Evolutionary conservation across 2,888 invertebrate species (phyloP).

Genomic region (Machimus atricapillus): DNA sequence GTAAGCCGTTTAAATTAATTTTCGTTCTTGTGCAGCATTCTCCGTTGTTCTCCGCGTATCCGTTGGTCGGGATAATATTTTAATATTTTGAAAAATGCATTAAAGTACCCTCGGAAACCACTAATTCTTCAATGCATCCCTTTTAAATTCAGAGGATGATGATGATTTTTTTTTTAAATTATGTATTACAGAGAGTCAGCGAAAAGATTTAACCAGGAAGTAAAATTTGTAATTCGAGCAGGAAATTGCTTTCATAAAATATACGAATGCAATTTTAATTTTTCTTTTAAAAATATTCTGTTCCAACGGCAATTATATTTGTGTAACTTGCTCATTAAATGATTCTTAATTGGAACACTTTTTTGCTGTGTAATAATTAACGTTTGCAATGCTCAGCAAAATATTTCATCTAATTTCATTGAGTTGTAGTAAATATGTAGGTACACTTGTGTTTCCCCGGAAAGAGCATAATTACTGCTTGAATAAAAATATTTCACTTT

Average conservation of each 20-base stretch:
- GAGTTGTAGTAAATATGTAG: background rate
- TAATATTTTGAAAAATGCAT: background rate
- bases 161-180: background rate
- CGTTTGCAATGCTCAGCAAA: background rate
- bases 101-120: background rate
- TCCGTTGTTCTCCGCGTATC: background rate
- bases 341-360: background rate
- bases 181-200: background rate
- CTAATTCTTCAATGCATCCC: background rate
- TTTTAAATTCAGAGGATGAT: background rate
- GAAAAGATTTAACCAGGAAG: background rate
- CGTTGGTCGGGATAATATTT: background rate
- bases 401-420: background rate
- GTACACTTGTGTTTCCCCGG: too few relatives aligned
- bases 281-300: background rate
- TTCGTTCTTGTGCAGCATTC: background rate
- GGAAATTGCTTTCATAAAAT: background rate
- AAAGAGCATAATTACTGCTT: background rate
- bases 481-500: background rate
- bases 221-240: background rate
- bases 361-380: background rate
- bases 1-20: constrained; percentile 6
- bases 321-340: background rate
- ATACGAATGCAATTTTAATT: background rate
- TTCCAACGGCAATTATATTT: background rate